A percentile compares a stretch with the other conserved stretches of the same genome.
phyloP scores from a whole-genome alignment of 2,888 invertebrate species.

The Congeria kusceri region DNA sequence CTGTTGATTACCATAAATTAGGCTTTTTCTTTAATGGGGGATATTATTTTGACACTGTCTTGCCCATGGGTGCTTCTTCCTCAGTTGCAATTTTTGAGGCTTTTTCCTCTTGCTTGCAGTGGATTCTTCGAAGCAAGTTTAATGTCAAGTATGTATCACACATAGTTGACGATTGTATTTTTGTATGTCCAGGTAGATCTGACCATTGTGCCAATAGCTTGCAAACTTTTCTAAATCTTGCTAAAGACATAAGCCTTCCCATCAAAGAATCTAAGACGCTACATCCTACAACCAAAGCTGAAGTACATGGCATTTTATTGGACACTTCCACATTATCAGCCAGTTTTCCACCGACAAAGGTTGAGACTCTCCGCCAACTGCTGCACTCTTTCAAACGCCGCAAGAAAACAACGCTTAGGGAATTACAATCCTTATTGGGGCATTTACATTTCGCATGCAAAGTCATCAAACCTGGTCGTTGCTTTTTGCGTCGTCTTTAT shows the following conservation, averaged over 20 bases:
- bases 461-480: too few species aligned
- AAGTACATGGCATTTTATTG: constrained; percentile 31
- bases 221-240: constrained; percentile 9
- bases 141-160: constrained; percentile 27
- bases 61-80: constrained; percentile 57
- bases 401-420: constrained; percentile 22
- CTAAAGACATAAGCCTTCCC: constrained; percentile 11
- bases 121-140: constrained; percentile 42
- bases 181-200: constrained; percentile 9
- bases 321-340: constrained; percentile 28
- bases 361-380: neutral
- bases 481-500: constrained; percentile 40
- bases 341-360: constrained; percentile 15
- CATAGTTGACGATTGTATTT: constrained; percentile 50
- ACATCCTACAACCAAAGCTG: constrained; percentile 10
- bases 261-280: constrained; percentile 32
- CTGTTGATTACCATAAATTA: constrained; percentile 46
- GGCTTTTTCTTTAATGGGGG: constrained; percentile 45
- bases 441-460: constrained; percentile 45
- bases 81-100: constrained; percentile 51
- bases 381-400: neutral
- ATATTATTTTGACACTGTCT: constrained; percentile 43
- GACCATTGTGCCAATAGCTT: constrained; percentile 5
- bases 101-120: constrained; percentile 34
- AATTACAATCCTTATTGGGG: constrained; percentile 30